A percentile compares a stretch with the other conserved stretches of the same genome.
Evolutionary conservation across 2,888 invertebrate species (phyloP).

Genomic region (Tromatobia lineatoria): DNA sequence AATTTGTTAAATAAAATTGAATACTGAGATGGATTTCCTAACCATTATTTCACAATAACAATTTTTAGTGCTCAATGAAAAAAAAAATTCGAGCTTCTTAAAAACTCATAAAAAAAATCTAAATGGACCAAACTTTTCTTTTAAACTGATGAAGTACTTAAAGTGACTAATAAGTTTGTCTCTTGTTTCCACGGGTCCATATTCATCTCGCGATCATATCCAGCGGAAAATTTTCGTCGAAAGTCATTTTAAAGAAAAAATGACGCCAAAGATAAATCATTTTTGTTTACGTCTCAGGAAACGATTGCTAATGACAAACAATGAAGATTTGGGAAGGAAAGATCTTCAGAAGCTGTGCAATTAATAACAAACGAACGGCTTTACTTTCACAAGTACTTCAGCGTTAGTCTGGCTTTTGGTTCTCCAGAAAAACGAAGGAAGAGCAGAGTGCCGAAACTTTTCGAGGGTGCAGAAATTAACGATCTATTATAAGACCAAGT

Average conservation of each 20-base stretch:
- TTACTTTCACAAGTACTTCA: neutral
- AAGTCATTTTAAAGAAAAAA: neutral
- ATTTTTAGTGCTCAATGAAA: too few relatives aligned
- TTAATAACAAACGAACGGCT: slow-evolving; percentile 26
- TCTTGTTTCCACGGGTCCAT: too few relatives aligned
- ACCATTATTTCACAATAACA: too few relatives aligned
- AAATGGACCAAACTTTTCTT: too few relatives aligned
- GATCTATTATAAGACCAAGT: slow-evolving; percentile 16
- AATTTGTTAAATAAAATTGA: too few relatives aligned
- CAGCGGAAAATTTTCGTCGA: neutral
- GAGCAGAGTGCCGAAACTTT: slow-evolving; percentile 4
- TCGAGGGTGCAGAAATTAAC: slow-evolving; percentile 47
- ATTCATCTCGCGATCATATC: neutral
- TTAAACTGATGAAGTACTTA: too few relatives aligned
- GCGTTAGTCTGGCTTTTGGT: neutral
- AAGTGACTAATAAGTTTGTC: too few relatives aligned
- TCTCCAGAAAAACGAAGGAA: slow-evolving; percentile 1
- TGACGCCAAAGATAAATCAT: neutral
- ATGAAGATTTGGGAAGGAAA: neutral
- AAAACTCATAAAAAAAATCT: too few relatives aligned
- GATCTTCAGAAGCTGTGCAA: neutral
- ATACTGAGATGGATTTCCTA: too few relatives aligned
- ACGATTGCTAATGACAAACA: slow-evolving; percentile 16
- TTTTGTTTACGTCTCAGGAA: slow-evolving; percentile 5
- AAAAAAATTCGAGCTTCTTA: too few relatives aligned